Conservation (phyloP, 2,888 invertebrate genomes). For the Piscicola geometra region DNA sequence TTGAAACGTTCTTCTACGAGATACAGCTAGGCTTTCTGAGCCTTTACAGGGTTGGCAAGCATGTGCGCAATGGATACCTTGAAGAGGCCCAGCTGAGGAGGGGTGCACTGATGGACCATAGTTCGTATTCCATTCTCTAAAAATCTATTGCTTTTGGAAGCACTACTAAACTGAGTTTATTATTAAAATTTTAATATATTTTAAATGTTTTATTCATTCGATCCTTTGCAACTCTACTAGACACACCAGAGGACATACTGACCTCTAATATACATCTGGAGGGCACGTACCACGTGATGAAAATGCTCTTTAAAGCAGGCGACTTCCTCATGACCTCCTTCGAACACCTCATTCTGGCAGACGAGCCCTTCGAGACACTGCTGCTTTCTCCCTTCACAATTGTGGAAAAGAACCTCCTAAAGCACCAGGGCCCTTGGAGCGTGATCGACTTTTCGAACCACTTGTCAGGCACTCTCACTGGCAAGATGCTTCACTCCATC, state of each 20-base stretch:
- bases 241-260: neutral
- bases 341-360: neutral
- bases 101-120: neutral
- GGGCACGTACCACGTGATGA: neutral
- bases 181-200: no score
- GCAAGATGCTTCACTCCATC: neutral
- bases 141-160: no score
- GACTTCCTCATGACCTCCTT: neutral
- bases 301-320: neutral
- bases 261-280: neutral
- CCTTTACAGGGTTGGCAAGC: neutral
- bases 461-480: neutral
- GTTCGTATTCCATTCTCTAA: no score
- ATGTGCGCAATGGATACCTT: neutral
- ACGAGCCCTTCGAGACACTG: constrained; percentile 11
- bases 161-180: no score
- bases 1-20: neutral
- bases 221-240: no score
- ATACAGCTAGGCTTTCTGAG: neutral
- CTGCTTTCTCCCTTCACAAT: no score
- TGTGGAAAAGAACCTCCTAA: neutral
- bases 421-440: neutral
- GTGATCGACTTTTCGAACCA: constrained; percentile 17
- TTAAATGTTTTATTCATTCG: neutral
- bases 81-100: neutral